These are phyloP conservation scores for Anas platyrhynchos DNA, from an alignment of 2,113 vertebrate genomes.

Conservation along the genomic window DNA sequence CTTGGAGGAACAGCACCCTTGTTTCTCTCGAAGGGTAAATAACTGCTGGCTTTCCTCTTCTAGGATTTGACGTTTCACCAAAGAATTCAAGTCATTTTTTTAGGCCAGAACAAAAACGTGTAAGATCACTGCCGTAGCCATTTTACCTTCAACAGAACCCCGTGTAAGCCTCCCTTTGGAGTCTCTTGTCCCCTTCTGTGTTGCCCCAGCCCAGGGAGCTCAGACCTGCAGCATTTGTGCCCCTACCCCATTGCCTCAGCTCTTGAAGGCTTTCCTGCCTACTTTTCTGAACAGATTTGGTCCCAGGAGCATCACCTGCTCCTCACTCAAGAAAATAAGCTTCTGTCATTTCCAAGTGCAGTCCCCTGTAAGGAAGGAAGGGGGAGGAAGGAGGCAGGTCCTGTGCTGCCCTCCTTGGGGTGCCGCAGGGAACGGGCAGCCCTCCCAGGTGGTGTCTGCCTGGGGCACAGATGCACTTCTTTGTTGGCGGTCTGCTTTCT, in stretches of 20 bases:
- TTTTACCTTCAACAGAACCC: not conserved
- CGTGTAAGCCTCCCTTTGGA: not conserved
- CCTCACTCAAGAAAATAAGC: not conserved
- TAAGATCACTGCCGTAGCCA: not conserved
- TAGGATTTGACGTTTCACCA: not conserved
- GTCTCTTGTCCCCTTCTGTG: not conserved
- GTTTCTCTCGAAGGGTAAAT: not conserved
- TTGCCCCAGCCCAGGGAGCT: not conserved
- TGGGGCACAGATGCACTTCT: not conserved
- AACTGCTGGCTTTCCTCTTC: not conserved
- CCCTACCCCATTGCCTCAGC: not conserved
- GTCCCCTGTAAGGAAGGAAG: not conserved
- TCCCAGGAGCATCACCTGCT: not conserved
- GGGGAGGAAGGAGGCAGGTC: too few relatives aligned
- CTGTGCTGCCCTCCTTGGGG: not conserved
- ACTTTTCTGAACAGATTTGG: not conserved
- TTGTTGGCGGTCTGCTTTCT: too few relatives aligned
- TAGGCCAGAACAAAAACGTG: not conserved
- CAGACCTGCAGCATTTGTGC: not conserved
- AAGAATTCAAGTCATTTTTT: not conserved
- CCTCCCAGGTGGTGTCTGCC: not conserved
- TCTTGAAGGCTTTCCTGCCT: not conserved
- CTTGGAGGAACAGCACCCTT: not conserved
- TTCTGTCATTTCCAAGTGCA: not conserved
- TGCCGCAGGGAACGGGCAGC: rapidly evolving